Evolutionary conservation across 35 echinoderm and acorn worm genomes (phyloP).

Genomic region (Nesometra sesokonis): DNA sequence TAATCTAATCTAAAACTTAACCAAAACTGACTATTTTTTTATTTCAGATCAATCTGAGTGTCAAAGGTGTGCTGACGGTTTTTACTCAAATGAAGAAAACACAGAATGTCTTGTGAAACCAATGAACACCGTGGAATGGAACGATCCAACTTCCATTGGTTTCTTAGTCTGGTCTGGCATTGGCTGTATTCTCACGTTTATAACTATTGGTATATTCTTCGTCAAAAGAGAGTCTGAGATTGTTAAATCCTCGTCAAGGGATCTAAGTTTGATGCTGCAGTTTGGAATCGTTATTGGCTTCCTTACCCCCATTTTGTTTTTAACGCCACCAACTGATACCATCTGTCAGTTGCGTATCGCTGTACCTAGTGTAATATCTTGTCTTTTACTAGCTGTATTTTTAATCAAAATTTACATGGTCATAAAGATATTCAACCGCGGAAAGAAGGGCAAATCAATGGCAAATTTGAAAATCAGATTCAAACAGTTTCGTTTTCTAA

Average conservation of each 20-base stretch:
- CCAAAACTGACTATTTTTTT: not conserved
- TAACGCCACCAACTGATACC: conserved; percentile 38
- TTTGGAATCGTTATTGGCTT: conserved; percentile 31
- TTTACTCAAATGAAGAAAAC: conserved; percentile 42
- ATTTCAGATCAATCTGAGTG: conserved; percentile 31
- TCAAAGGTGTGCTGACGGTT: conserved; percentile 28
- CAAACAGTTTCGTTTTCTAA: conserved; percentile 26
- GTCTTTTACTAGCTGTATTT: conserved; percentile 40
- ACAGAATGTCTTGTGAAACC: conserved; percentile 34
- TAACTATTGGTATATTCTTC: conserved; percentile 22
- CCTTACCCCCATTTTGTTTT: conserved; percentile 32
- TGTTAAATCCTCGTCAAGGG: conserved; percentile 51
- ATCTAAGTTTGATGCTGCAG: conserved; percentile 50
- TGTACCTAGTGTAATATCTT: conserved; percentile 32
- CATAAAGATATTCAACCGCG: conserved; percentile 44
- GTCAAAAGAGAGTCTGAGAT: conserved; percentile 28
- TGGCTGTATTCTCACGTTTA: conserved; percentile 25
- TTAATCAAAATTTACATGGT: conserved; percentile 51
- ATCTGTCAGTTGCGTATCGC: conserved; percentile 47
- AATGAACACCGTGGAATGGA: conserved; percentile 35
- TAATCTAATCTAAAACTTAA: too few relatives aligned
- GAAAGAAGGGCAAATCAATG: conserved; percentile 16
- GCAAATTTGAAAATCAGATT: conserved; percentile 18
- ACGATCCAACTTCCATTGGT: conserved; percentile 19
- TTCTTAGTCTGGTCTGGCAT: conserved; percentile 19